Conservation (phyloP, 2,797 vertebrate genomes). For the Setipinna tenuifilis region DNA sequence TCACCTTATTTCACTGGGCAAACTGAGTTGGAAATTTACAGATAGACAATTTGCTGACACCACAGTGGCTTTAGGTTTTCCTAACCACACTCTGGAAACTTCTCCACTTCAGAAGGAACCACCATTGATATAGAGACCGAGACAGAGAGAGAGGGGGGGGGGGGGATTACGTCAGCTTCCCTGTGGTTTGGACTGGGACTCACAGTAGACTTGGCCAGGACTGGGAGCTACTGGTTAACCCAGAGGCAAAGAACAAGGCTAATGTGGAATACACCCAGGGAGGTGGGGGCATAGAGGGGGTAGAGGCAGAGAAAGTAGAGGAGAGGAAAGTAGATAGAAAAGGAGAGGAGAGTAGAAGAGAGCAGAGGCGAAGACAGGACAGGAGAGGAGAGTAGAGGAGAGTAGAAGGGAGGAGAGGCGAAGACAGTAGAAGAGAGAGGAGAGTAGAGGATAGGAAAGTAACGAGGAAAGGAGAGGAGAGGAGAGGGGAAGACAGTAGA, state of each 20-base stretch:
- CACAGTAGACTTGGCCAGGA: neutral
- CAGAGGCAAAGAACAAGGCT: neutral
- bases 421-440: neutral
- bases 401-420: neutral
- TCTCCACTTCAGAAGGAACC: neutral
- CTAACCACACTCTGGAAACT: constrained; percentile 13
- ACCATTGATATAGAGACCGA: neutral
- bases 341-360: no score
- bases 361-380: no score
- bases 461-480: neutral
- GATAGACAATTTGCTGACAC: neutral
- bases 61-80: neutral
- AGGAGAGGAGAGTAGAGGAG: neutral
- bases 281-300: no score
- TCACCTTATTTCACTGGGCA: neutral
- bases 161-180: neutral
- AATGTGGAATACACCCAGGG: neutral
- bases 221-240: neutral
- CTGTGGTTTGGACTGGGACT: neutral
- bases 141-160: neutral
- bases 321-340: no score
- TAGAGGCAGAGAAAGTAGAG: no score
- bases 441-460: neutral
- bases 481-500: neutral
- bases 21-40: neutral